Percentiles rank a stretch among this genome's conserved stretches.
Conservation (phyloP, 2,113 vertebrate genomes). For the Melanocharis versteri region DNA sequence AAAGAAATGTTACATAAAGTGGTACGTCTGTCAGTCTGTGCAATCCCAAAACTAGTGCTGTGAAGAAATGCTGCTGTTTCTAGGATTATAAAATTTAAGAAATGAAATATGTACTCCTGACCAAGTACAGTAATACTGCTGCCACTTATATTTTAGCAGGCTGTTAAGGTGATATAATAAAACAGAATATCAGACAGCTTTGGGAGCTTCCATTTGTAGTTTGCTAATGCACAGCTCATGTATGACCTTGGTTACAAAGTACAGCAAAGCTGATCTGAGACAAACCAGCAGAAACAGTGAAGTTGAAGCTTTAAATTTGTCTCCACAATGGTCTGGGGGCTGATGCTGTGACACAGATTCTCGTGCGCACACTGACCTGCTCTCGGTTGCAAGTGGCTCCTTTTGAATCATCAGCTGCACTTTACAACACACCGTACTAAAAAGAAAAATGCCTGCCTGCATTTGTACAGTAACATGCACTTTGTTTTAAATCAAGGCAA, state of each 20-base stretch:
- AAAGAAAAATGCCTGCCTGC: neutral
- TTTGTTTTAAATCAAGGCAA: neutral
- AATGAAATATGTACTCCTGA: neutral
- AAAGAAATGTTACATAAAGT: neutral
- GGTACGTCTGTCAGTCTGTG: neutral
- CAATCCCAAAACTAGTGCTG: neutral
- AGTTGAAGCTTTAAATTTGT: neutral
- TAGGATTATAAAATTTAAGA: neutral
- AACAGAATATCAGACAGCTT: neutral
- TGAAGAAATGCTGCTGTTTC: neutral
- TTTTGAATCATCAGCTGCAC: neutral
- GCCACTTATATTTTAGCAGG: neutral
- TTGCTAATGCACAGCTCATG: neutral
- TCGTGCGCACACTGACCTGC: neutral
- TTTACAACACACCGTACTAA: neutral
- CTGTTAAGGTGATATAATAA: neutral
- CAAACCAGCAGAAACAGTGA: neutral
- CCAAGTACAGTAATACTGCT: neutral
- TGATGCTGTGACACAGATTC: neutral
- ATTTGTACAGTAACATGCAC: neutral
- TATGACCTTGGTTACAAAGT: neutral
- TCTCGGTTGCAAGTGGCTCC: neutral
- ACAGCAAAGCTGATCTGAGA: neutral
- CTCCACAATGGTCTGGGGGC: neutral
- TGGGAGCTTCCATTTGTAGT: neutral